Evolutionary conservation across 1,140 invertebrate genomes (phyloP), one percentile per base, ranked within the genome.

Genomic region (Vanessa tameamea): DNA sequence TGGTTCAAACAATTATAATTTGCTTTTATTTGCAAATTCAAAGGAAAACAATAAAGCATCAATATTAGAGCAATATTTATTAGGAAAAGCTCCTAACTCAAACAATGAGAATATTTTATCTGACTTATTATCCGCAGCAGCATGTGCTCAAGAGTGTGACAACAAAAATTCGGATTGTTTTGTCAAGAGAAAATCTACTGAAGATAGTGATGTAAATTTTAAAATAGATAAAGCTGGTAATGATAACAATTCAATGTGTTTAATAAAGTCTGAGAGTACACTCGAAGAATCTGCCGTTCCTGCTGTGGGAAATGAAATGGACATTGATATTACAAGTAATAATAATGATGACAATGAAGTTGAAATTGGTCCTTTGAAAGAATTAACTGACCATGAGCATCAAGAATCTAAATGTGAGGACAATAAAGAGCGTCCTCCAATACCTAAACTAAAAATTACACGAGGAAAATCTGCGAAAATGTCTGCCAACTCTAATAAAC

Each of bases 101-200:
- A 43, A 43, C 37, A 94, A 94, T 79, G 94, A 94, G 71, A 91
- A 92, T 23, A 94, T 96, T 65, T 92, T 94, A 73, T 94, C 93
- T 64, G 95, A 96, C 83, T 84, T 95, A 68, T 87, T 95, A 51
- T 94, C 94, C 14, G 93, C 94, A 16, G 92, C 95, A 11, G 92
- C 94, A n/a, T 92, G 92, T 66, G 93, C 94, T 16, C 93, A 94
- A 78, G 93, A 94, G 77, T 94, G 92, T 81, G 92, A 93, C 77
- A 90, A 89, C 74, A 93, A 89, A 84, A 89, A 77, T 75, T 73
- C 84, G 14, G 91, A 92, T 64, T 79, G 81, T 64, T 92, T 87
- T 84, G 91, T 93, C 11, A 93, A 93, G 78, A 85, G 91, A 69
- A 93, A 89, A 75, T 86, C 85, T 7, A 88, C 81, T 74, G 76